Evolutionary conservation across 1,140 invertebrate genomes (phyloP), one percentile per base, ranked within the genome.

Genomic region (Drosophila subpulchrella): DNA sequence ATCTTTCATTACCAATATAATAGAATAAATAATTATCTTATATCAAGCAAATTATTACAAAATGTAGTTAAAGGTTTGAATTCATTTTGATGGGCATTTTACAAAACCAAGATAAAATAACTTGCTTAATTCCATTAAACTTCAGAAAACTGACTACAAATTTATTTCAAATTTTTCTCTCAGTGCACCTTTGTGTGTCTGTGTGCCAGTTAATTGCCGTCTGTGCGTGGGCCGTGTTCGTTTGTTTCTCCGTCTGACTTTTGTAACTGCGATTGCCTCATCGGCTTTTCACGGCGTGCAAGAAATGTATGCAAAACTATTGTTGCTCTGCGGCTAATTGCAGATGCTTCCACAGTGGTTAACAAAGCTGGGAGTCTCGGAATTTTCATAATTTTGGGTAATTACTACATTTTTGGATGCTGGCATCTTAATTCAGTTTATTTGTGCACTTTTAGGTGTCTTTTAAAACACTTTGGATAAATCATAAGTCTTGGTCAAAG

Each of bases 261-360:
- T 72, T 84, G 81, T 67, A 85, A 85, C 68, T 68, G 44, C 39
- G 65, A 78, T 85, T 85, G 67, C 82, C 58, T 56, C 74, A 85
- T 58, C 60, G 73, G 53, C 44, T 68, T 76, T 77, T 42, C 66
- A 74, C 58, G 63, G 56, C 27, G 51, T 42, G 15, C 47, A 66
- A 68, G 59, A 70, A 50, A 81, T 42, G 44, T 62, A 63, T 82
- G 78, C 60, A 83, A 75, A 71, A 71, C 66, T 66, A 76, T 84
- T 79, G 80, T 83, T 79, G 73, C 56, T 72, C 55, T 48, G 55
- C 27, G 32, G 50, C 51, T 75, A 57, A 74, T 74, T 74, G 67
- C 55, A 72, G 38, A 72, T 38, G 24, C 68, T 46, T 80, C 42
- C 46, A 12, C 32, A 58, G 53, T 34, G 60, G 34, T 34, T 34